phyloP scores from a whole-genome alignment of 2,888 invertebrate species.

The Melitaea athalia region DNA sequence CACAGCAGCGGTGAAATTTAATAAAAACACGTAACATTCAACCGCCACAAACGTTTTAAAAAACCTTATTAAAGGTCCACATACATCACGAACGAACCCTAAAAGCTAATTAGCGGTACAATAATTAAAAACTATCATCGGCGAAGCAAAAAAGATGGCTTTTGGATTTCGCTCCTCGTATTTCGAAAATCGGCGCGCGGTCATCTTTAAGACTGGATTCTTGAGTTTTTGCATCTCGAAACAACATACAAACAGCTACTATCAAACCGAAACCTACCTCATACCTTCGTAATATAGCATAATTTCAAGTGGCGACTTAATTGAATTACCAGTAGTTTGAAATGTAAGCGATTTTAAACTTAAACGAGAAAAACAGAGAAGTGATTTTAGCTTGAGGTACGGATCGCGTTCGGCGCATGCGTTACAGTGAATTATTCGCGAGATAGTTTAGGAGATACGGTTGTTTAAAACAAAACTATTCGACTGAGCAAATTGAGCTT shows the following conservation, averaged over 20 bases:
- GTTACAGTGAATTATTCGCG: conserved; percentile 66
- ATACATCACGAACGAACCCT: conserved; percentile 43
- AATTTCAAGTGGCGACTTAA: conserved; percentile 26
- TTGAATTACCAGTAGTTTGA: conserved; percentile 16
- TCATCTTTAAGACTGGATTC: conserved; percentile 64
- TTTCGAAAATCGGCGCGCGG: conserved; percentile 75
- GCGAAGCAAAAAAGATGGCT: conserved; percentile 67
- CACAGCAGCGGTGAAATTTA: too few relatives aligned
- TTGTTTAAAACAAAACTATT: conserved; percentile 70
- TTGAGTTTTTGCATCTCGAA: conserved; percentile 41
- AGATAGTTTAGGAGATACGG: conserved; percentile 74
- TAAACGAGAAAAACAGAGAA: conserved; percentile 3
- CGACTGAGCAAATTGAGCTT: conserved; percentile 72
- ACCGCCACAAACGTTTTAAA: too few relatives aligned
- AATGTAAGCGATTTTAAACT: conserved; percentile 16
- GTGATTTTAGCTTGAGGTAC: conserved; percentile 33
- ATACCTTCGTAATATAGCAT: conserved; percentile 25
- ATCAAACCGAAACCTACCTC: conserved; percentile 33
- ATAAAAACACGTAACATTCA: too few relatives aligned
- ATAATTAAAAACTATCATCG: conserved; percentile 74
- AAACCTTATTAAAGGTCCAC: background rate
- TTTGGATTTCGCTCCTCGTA: conserved; percentile 75
- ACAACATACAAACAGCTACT: conserved; percentile 34
- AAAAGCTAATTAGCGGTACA: conserved; percentile 68
- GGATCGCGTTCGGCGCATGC: conserved; percentile 44